phyloP scores from a whole-genome alignment of 1,140 invertebrate species.

The Rhysida immarginata region DNA sequence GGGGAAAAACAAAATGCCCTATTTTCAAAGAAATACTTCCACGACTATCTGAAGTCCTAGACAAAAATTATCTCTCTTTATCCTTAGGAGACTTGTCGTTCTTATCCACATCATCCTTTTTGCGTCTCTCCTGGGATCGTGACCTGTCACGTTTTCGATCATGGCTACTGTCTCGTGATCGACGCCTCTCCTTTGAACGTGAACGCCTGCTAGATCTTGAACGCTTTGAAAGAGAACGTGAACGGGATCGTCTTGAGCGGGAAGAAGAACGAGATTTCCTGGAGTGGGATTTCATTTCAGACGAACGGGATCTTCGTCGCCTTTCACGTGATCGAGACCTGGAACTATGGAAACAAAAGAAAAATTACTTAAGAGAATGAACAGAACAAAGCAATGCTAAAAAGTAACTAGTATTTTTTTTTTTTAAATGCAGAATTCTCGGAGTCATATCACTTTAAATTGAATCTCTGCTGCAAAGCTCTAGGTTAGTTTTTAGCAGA shows the following conservation, averaged over 20 bases:
- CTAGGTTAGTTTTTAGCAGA: no score
- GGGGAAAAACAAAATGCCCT: no score
- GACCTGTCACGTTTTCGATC: constrained; percentile 1
- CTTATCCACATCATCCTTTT: background rate
- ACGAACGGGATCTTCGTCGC: background rate
- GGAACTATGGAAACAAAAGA: no score
- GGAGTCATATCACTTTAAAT: no score
- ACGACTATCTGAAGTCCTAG: no score
- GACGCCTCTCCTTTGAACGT: constrained; percentile 8
- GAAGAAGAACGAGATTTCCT: constrained; percentile 2
- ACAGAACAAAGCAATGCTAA: background rate
- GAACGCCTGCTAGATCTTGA: background rate
- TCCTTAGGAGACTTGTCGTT: background rate
- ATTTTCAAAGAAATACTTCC: no score
- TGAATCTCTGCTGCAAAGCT: no score
- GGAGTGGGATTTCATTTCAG: no score
- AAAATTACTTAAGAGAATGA: constrained; percentile 14
- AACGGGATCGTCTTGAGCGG: constrained; percentile 1
- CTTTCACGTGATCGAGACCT: constrained; percentile 20
- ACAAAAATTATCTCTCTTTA: constrained; percentile 5
- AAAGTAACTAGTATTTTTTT: no score
- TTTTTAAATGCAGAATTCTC: no score
- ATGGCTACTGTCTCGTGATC: background rate
- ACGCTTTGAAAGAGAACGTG: background rate
- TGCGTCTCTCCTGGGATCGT: background rate